phyloP scores from a whole-genome alignment of 2,113 vertebrate genomes.

The Brienomyrus brachyistius region DNA sequence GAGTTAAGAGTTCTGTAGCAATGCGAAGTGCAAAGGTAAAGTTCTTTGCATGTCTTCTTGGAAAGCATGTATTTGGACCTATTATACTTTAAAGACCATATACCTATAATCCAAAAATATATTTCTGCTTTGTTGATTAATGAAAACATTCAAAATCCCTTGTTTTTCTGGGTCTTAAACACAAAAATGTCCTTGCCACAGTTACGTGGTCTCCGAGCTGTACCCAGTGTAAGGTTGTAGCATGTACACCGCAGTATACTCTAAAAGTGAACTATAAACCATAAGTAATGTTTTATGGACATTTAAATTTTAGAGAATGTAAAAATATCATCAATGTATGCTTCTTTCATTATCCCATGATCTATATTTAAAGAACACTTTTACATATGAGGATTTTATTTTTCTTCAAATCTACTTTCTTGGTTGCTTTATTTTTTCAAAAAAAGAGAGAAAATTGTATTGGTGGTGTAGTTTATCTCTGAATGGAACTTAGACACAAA shows the following conservation, averaged over 20 bases:
- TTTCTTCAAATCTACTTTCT: not conserved
- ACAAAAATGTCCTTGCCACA: not conserved
- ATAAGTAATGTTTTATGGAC: not conserved
- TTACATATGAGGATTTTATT: not conserved
- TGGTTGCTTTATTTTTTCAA: not conserved
- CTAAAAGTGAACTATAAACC: not conserved
- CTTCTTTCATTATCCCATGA: not conserved
- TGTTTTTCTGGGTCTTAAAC: not conserved
- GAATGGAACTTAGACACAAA: not conserved
- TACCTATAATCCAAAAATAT: not conserved
- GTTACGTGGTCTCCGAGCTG: not conserved
- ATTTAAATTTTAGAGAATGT: not conserved
- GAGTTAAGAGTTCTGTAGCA: not conserved
- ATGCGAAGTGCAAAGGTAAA: not conserved
- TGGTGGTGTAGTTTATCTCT: not conserved
- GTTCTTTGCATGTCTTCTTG: not conserved
- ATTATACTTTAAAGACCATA: not conserved
- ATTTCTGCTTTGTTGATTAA: not conserved
- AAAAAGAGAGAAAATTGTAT: not conserved
- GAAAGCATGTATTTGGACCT: not conserved
- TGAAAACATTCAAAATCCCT: not conserved
- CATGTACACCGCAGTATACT: not conserved
- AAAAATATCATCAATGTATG: not conserved
- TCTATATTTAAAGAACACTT: not conserved
- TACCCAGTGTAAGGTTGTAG: not conserved